Percentiles rank a stretch among this genome's conserved stretches.
These are phyloP conservation scores for Antennarius striatus DNA, from an alignment of 2,113 vertebrate species.

Conservation along the genomic window DNA sequence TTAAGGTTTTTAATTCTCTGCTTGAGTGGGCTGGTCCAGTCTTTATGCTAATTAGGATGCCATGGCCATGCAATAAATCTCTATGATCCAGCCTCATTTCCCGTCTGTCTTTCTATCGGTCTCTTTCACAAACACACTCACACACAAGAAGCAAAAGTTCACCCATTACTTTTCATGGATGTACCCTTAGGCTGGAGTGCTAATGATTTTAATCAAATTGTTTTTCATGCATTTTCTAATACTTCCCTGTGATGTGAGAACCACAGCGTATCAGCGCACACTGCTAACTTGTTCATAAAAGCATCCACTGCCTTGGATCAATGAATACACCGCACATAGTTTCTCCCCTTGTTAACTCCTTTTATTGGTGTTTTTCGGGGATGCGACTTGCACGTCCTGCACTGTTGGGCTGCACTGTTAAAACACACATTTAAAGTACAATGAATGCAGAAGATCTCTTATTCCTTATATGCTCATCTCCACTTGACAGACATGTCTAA, in stretches of 20 bases:
- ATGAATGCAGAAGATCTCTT: constrained; percentile 53
- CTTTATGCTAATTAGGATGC: constrained; percentile 94
- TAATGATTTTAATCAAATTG: constrained; percentile 51
- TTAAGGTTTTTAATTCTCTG: constrained; percentile 99
- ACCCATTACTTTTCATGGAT: constrained; percentile 49
- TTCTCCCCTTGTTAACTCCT: constrained; percentile 70
- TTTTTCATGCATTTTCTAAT: constrained; percentile 24
- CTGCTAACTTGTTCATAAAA: constrained; percentile 60
- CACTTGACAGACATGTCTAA: constrained; percentile 75
- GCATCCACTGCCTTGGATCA: constrained; percentile 32
- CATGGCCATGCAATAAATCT: constrained; percentile 92
- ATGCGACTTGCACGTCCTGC: constrained; percentile 41
- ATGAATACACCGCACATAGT: constrained; percentile 49
- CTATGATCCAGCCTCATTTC: constrained; percentile 88
- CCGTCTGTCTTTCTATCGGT: constrained; percentile 61
- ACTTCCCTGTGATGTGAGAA: constrained; percentile 33
- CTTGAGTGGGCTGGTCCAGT: constrained; percentile 97
- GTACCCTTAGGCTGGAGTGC: constrained; percentile 23
- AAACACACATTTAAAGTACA: constrained; percentile 32
- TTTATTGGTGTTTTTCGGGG: constrained; percentile 73
- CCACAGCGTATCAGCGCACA: constrained; percentile 20
- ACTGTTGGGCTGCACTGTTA: constrained; percentile 8
- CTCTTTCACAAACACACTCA: constrained; percentile 35
- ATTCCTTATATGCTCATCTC: constrained; percentile 59
- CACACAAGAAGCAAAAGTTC: constrained; percentile 53